These are phyloP conservation scores for Panthera leo DNA, from an alignment of 2,113 vertebrate genomes.

Conservation along the genomic window DNA sequence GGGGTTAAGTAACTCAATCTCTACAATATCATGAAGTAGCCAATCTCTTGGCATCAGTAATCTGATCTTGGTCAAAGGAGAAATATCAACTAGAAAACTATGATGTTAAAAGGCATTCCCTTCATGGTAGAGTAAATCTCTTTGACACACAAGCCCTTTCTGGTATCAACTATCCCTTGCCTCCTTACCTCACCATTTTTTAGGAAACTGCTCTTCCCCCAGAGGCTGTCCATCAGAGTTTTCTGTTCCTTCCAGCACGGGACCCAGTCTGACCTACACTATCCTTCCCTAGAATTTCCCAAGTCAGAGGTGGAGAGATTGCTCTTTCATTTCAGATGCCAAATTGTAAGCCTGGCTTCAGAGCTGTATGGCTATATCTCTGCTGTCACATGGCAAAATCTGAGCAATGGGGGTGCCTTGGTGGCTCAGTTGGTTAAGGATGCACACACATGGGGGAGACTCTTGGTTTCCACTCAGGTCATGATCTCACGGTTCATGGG, in stretches of 20 bases:
- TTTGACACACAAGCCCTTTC: not conserved
- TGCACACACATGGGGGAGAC: no score
- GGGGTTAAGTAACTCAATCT: not conserved
- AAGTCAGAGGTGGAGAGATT: not conserved
- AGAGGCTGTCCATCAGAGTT: not conserved
- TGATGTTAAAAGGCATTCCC: not conserved
- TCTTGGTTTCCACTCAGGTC: no score
- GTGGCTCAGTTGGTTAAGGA: no score
- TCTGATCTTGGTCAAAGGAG: not conserved
- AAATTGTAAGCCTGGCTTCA: not conserved
- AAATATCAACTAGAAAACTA: not conserved
- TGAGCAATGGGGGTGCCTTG: not conserved
- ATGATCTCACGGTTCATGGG: no score
- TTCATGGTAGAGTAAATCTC: not conserved
- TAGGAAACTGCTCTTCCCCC: not conserved
- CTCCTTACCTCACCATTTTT: not conserved
- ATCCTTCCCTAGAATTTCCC: slow-evolving; percentile 34
- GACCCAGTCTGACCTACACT: not conserved
- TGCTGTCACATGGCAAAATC: not conserved
- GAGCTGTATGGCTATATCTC: not conserved
- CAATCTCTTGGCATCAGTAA: not conserved
- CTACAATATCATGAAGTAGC: not conserved
- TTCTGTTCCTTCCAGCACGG: not conserved
- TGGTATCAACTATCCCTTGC: not conserved
- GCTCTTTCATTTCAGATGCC: slow-evolving; percentile 42